phyloP scores from a whole-genome alignment of 1,140 invertebrate genomes.

The Ceratosolen fusciceps region DNA sequence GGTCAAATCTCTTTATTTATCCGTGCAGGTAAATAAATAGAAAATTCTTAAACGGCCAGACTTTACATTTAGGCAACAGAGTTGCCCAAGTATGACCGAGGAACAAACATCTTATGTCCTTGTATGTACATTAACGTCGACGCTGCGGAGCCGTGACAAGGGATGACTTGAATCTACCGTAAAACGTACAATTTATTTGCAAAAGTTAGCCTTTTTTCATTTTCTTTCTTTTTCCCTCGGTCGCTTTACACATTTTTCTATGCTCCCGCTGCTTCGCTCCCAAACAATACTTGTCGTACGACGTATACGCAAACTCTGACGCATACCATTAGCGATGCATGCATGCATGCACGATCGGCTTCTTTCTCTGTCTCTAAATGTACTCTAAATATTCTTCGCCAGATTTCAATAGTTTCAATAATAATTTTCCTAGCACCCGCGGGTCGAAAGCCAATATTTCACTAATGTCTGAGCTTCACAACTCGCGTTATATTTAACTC shows the following conservation, averaged over 20 bases:
- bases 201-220: neutral
- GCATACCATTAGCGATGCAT: too few species aligned
- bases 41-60: neutral
- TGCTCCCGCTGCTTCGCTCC: too few species aligned
- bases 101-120: neutral
- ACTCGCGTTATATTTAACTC: slow-evolving; percentile 21
- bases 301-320: too few species aligned
- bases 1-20: neutral
- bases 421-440: too few species aligned
- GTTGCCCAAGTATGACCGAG: neutral
- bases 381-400: too few species aligned
- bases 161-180: neutral
- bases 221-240: neutral
- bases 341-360: too few species aligned
- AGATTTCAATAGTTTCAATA: too few species aligned
- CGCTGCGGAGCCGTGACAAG: too few species aligned
- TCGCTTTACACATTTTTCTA: too few species aligned
- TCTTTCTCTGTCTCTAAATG: too few species aligned
- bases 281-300: too few species aligned
- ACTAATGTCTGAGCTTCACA: slow-evolving; percentile 8
- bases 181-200: neutral
- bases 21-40: neutral
- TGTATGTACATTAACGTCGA: neutral
- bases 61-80: neutral
- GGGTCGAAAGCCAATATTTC: slow-evolving; percentile 43